Evolutionary conservation across 2,888 invertebrate species (phyloP), one percentile per base, ranked within the genome.

Genomic region (Pyrochroa serraticornis): DNA sequence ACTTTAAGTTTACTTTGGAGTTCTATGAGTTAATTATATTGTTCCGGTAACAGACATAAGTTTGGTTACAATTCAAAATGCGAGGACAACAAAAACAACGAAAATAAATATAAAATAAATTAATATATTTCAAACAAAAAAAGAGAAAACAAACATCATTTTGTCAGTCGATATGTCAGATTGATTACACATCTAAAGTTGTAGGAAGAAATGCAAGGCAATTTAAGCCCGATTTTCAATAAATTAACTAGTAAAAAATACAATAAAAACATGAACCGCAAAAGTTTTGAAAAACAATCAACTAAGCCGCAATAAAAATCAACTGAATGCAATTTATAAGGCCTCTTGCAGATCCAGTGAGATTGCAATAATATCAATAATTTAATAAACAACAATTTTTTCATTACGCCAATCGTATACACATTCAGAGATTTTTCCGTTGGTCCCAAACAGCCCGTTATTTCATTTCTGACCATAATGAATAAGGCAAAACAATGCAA

Each of bases 1-100:
- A 79, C 78, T 79, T 79, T 75, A 69, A 73, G 71, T 73, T 72
- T 56, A 72, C 67, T 71, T 74, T 74, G 71, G 73, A 72, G 72
- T 72, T 70, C 69, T 68, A 69, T 66, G 58, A 61, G 12, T 53
- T 51, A 49, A 52, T 47, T 42, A 47, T 58, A 63, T 64, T 57
- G 47, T 57, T 39, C 43, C 42, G 38, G 60, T 35, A 63, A 66
- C 66, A 64, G 65, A 67, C 63, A 62, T 56, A 68, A 73, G 72
- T 72, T 72, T 72, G 73, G 73, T 73, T 74, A 73, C 72, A 69
- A 46, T 53, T 58, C 49, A 53, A 43, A 52, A 45, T 45, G 65
- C 22, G 22, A 22, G 22, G 22, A 22, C 22, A 22, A 22, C 22
- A 66, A 67, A 71, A 66, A 67, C 62, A 58, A 68, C 69, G 66